These are phyloP conservation scores for Zaprionus nigranus DNA, from an alignment of 1,140 invertebrate species.

Conservation along the genomic window DNA sequence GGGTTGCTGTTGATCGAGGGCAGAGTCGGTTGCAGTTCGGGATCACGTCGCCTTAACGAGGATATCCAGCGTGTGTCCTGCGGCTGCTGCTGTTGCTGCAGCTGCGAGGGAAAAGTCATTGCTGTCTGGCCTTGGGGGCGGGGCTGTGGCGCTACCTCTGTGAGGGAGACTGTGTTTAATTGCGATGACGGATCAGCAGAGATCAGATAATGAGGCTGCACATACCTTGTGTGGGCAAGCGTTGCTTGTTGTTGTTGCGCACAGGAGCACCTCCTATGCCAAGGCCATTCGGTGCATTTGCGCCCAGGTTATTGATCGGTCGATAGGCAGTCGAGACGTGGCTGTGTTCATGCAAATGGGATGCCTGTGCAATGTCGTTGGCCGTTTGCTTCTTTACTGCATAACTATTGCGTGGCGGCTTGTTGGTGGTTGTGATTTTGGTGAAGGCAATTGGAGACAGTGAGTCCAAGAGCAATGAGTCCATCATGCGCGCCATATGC, in stretches of 20 bases:
- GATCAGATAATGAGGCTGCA: conserved; percentile 11
- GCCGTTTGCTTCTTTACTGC: conserved; percentile 45
- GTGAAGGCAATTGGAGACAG: conserved; percentile 87
- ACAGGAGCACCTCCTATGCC: conserved; percentile 62
- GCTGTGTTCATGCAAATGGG: conserved; percentile 12
- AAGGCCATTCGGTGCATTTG: conserved; percentile 83
- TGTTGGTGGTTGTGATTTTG: conserved; percentile 86
- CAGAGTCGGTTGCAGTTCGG: conserved; percentile 88
- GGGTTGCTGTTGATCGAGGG: conserved; percentile 86
- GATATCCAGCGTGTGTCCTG: conserved; percentile 83
- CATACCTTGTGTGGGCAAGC: conserved; percentile 80
- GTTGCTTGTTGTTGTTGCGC: conserved; percentile 69
- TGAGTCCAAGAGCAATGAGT: conserved; percentile 88
- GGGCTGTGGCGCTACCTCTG: conserved; percentile 80
- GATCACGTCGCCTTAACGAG: conserved; percentile 87
- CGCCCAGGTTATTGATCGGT: conserved; percentile 68
- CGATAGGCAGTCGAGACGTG: conserved; percentile 43
- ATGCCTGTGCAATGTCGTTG: conserved; percentile 13
- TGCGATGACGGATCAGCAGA: conserved; percentile 42
- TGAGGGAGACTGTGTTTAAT: conserved; percentile 64
- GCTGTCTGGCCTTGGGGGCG: conserved; percentile 54
- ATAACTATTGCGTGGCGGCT: conserved; percentile 64
- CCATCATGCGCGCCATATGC: conserved; percentile 90
- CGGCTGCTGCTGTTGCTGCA: conserved; percentile 41
- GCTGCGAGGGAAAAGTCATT: conserved; percentile 75